Conservation (phyloP, 2,888 invertebrate species). For the Chrysolina americana region DNA sequence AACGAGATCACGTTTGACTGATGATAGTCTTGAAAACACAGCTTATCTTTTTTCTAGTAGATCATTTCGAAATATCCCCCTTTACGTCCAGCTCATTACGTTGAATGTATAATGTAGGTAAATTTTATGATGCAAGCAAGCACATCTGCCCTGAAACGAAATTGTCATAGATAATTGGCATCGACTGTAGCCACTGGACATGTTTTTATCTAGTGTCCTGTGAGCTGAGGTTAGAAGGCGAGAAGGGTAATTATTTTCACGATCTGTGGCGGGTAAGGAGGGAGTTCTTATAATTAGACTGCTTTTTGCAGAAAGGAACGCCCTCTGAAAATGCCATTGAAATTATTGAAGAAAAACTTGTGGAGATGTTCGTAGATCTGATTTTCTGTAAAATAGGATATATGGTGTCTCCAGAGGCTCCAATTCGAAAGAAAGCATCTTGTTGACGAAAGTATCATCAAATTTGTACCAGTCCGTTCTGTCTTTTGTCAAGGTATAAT, state of each 20-base stretch:
- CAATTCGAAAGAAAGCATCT: too few relatives aligned
- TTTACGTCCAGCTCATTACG: not conserved
- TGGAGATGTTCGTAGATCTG: too few relatives aligned
- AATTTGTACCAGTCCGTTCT: too few relatives aligned
- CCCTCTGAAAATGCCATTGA: too few relatives aligned
- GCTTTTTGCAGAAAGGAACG: too few relatives aligned
- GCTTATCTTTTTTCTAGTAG: conserved; percentile 7
- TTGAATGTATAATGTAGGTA: conserved; percentile 8
- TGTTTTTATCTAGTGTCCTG: not conserved
- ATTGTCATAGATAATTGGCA: not conserved
- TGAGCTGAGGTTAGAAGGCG: not conserved
- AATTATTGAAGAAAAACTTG: too few relatives aligned
- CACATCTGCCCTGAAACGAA: not conserved
- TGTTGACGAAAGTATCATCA: too few relatives aligned
- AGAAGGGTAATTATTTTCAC: not conserved
- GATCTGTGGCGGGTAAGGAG: not conserved
- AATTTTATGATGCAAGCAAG: conserved; percentile 6
- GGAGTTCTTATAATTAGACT: too few relatives aligned
- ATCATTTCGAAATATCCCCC: conserved; percentile 15
- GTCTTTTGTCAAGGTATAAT: too few relatives aligned
- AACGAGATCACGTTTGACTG: conserved; percentile 22
- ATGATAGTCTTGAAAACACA: conserved; percentile 20
- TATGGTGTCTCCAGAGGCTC: too few relatives aligned
- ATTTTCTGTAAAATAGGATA: too few relatives aligned
- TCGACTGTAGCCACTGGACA: not conserved